Evolutionary conservation across 2,888 invertebrate genomes (phyloP).

Genomic region (Ophraella communa): DNA sequence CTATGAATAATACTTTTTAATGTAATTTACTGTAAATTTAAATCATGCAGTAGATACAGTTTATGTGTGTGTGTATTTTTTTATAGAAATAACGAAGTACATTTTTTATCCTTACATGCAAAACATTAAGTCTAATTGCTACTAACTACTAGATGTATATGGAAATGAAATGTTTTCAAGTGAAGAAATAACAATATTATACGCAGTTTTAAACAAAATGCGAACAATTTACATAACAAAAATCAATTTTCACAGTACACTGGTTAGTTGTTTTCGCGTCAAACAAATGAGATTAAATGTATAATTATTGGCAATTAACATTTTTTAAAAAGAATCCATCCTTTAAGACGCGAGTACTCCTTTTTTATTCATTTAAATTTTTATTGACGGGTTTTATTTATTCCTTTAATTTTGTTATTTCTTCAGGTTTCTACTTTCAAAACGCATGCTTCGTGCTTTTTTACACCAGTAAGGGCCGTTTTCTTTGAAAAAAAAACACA

Average conservation of each 20-base stretch:
- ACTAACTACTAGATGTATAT: constrained; percentile 27
- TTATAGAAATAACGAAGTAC: background rate
- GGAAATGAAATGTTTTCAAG: constrained; percentile 27
- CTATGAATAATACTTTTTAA: background rate
- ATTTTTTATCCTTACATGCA: constrained; percentile 32
- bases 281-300: background rate
- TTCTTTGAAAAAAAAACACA: constrained; percentile 49
- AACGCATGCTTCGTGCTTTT: constrained; percentile 75
- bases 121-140: constrained; percentile 27
- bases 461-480: constrained; percentile 55
- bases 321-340: background rate
- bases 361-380: background rate
- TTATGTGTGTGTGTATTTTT: background rate
- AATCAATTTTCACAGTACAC: constrained; percentile 8
- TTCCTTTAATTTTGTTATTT: constrained; percentile 39
- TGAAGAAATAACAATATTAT: constrained; percentile 42
- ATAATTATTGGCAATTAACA: background rate
- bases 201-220: constrained; percentile 24
- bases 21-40: background rate
- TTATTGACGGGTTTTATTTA: background rate
- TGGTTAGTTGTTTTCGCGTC: background rate
- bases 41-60: background rate
- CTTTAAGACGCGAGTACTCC: background rate
- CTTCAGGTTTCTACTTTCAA: constrained; percentile 40
- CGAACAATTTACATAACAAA: constrained; percentile 19